phyloP scores from a whole-genome alignment of 2,113 vertebrate genomes.

The Nanorana parkeri region DNA sequence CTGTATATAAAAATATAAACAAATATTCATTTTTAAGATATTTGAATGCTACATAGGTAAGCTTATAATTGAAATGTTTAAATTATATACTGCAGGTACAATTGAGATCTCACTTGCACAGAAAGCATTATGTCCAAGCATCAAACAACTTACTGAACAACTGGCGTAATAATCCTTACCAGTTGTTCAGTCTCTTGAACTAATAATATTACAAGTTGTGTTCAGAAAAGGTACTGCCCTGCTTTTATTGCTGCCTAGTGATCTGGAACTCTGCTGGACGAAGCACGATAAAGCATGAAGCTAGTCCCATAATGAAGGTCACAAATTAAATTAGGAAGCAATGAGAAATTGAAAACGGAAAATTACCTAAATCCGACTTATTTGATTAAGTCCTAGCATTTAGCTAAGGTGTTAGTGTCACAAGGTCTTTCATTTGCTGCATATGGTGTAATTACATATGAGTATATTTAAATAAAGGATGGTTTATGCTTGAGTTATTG shows the following conservation, averaged over 20 bases:
- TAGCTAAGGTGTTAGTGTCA: conserved; percentile 14
- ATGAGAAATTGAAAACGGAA: conserved; percentile 26
- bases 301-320: conserved; percentile 40
- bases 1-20: no score
- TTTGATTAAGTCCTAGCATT: conserved; percentile 27
- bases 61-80: no score
- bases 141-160: conserved; percentile 1
- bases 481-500: not conserved
- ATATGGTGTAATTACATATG: conserved; percentile 32
- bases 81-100: not conserved
- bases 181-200: conserved; percentile 49
- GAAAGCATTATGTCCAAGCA: conserved; percentile 11
- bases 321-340: conserved; percentile 46
- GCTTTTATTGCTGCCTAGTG: conserved; percentile 41
- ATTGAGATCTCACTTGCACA: conserved; percentile 9
- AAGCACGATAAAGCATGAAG: conserved; percentile 34
- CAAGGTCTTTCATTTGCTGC: conserved; percentile 6
- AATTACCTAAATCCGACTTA: conserved; percentile 32
- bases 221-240: conserved; percentile 3
- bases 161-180: conserved; percentile 34
- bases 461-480: conserved; percentile 32
- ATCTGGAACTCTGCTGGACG: conserved; percentile 37
- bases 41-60: no score
- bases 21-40: no score
- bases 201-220: conserved; percentile 48